Conservation (phyloP, 2,888 invertebrate genomes). For the Yponomeuta cagnagella region DNA sequence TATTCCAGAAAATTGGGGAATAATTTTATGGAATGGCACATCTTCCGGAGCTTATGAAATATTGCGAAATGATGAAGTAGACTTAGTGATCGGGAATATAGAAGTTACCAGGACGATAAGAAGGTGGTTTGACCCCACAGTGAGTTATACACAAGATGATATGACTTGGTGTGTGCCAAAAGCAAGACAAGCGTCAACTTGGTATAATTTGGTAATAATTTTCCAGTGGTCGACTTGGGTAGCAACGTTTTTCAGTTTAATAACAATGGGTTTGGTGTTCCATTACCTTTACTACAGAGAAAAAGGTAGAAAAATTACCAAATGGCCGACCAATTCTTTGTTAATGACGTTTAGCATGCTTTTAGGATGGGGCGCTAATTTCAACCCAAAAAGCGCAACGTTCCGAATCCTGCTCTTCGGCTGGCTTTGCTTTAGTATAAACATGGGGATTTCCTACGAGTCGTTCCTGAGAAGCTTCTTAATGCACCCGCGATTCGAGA, state of each 20-base stretch:
- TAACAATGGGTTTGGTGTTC: constrained; percentile 54
- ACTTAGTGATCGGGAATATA: constrained; percentile 64
- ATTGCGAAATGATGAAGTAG: constrained; percentile 48
- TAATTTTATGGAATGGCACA: constrained; percentile 46
- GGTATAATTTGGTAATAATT: constrained; percentile 65
- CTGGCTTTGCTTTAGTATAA: constrained; percentile 68
- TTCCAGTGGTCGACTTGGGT: constrained; percentile 69
- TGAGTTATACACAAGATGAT: constrained; percentile 67
- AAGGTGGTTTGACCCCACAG: constrained; percentile 63
- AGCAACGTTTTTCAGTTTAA: constrained; percentile 48
- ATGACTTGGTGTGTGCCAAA: constrained; percentile 68
- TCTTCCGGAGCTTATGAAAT: constrained; percentile 54
- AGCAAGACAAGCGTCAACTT: constrained; percentile 58
- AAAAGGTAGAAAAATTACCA: constrained; percentile 41
- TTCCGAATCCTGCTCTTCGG: constrained; percentile 62
- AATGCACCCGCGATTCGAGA: constrained; percentile 70
- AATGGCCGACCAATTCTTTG: constrained; percentile 66
- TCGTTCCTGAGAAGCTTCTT: constrained; percentile 69
- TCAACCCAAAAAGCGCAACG: constrained; percentile 52
- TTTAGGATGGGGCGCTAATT: constrained; percentile 61
- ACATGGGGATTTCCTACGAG: constrained; percentile 68
- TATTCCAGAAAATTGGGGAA: constrained; percentile 59
- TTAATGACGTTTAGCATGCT: constrained; percentile 66
- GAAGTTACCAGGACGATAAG: constrained; percentile 61
- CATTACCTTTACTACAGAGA: constrained; percentile 58